phyloP scores from a whole-genome alignment of 2,888 invertebrate species.

The Acleris emargana region DNA sequence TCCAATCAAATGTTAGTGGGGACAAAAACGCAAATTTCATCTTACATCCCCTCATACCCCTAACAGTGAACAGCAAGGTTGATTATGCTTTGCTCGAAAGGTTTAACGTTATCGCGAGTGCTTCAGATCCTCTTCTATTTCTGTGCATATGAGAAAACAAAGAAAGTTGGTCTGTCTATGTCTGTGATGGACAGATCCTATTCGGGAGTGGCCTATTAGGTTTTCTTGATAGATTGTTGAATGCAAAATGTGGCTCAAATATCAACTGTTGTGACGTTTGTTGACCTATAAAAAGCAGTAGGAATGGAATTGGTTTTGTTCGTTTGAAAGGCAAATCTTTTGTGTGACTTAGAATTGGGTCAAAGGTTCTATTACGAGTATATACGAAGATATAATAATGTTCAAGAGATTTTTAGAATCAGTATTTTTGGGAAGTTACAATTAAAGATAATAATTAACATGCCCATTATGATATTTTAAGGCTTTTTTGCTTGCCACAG shows the following conservation, averaged over 20 bases:
- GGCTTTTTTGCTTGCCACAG: no score
- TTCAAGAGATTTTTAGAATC: no score
- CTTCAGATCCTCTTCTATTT: constrained; percentile 41
- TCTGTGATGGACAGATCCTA: constrained; percentile 50
- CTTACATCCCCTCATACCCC: constrained; percentile 6
- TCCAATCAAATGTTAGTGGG: constrained; percentile 56
- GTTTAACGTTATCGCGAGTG: constrained; percentile 3
- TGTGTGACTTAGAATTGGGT: no score
- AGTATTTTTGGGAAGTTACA: no score
- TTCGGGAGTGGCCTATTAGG: constrained; percentile 41
- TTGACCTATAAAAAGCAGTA: background rate
- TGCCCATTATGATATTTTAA: no score
- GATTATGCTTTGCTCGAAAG: constrained; percentile 6
- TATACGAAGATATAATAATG: no score
- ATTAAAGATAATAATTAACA: no score
- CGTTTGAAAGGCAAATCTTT: no score
- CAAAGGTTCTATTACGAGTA: no score
- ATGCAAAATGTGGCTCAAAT: constrained; percentile 12
- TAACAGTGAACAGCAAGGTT: constrained; percentile 5
- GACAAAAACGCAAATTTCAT: constrained; percentile 26
- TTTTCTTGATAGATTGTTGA: constrained; percentile 9
- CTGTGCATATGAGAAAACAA: constrained; percentile 48
- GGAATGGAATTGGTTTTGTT: constrained; percentile 2
- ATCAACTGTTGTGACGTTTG: background rate
- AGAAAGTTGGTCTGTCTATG: constrained; percentile 45